Evolutionary conservation across 2,113 vertebrate species (phyloP).

Genomic region (Illadopsis cleaveri): DNA sequence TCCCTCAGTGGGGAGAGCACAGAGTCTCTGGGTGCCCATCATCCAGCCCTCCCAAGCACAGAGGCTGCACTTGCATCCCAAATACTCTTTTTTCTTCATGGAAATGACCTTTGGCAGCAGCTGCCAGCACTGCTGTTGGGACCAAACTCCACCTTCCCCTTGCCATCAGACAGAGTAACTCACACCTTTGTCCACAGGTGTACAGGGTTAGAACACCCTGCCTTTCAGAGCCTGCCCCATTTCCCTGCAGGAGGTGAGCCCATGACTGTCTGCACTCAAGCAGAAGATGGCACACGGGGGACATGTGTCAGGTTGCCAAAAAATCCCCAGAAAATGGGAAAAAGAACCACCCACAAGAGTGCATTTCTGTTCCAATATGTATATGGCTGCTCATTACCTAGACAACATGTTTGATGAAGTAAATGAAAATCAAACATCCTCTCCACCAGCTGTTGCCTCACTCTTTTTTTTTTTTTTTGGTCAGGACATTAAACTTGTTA

Average conservation of each 20-base stretch:
- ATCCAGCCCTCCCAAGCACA: neutral
- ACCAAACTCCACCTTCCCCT: neutral
- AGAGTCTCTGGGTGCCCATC: neutral
- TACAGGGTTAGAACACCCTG: fast-evolving
- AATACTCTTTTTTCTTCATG: neutral
- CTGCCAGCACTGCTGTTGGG: neutral
- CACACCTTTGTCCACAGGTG: neutral
- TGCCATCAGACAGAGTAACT: neutral
- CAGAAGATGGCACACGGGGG: neutral
- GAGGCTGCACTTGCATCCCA: neutral
- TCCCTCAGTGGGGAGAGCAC: fast-evolving
- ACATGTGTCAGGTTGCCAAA: neutral
- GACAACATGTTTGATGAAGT: neutral
- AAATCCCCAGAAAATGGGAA: neutral
- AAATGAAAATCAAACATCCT: neutral
- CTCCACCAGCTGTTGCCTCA: neutral
- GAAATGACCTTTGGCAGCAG: neutral
- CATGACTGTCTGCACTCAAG: neutral
- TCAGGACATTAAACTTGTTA: neutral
- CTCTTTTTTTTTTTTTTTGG: neutral
- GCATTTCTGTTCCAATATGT: neutral
- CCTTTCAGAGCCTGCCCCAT: neutral
- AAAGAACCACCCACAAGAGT: neutral
- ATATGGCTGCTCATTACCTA: neutral
- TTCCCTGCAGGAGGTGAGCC: neutral